These are phyloP conservation scores for Hypsopygia costalis DNA, from an alignment of 2,888 invertebrate genomes.

Conservation along the genomic window DNA sequence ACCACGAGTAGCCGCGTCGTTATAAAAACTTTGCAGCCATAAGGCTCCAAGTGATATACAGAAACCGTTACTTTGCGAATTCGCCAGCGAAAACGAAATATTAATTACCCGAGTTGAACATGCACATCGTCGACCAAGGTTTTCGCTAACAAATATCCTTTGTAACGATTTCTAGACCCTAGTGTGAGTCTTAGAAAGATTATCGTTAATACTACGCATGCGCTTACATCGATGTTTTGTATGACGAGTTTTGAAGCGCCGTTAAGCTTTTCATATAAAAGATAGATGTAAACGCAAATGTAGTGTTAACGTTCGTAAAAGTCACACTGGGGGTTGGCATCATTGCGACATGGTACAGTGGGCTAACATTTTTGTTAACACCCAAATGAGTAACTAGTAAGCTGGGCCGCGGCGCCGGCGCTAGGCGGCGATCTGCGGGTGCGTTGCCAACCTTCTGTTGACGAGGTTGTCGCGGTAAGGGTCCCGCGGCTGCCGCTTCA, in stretches of 20 bases:
- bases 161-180: neutral
- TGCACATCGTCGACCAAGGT: neutral
- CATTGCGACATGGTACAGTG: conserved; percentile 34
- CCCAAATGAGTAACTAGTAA: conserved; percentile 65
- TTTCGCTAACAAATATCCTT: neutral
- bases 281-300: too few relatives aligned
- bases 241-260: too few relatives aligned
- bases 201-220: too few relatives aligned
- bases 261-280: too few relatives aligned
- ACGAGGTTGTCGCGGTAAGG: conserved; percentile 99
- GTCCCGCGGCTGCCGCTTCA: conserved; percentile 99
- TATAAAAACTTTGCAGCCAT: conserved; percentile 13
- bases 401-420: conserved; percentile 37
- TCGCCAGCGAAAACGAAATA: conserved; percentile 5
- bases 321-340: neutral
- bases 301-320: too few relatives aligned
- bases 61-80: conserved; percentile 9
- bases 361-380: conserved; percentile 65
- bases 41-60: neutral
- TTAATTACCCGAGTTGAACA: conserved; percentile 2
- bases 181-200: too few relatives aligned
- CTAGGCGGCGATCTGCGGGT: conserved; percentile 26
- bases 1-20: conserved; percentile 66
- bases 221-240: too few relatives aligned
- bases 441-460: conserved; percentile 94